These are phyloP conservation scores for Thyatira batis DNA, from an alignment of 2,888 invertebrate species.

Conservation along the genomic window DNA sequence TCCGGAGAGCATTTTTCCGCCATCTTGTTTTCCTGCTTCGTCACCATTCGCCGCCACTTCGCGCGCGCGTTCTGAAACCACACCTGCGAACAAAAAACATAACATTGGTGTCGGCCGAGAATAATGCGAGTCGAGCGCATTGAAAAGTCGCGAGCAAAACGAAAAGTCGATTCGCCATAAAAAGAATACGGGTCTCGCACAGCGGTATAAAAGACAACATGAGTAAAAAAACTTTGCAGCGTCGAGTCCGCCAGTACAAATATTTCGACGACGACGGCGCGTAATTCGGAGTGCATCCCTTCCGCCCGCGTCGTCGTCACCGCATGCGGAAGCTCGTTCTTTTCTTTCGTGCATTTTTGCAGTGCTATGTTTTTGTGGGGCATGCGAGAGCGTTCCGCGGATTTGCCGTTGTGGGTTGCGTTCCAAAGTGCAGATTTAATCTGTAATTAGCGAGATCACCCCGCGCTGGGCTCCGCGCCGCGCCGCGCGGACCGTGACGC, in stretches of 20 bases:
- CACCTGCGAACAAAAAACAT: slow-evolving; percentile 86
- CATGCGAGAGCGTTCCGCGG: slow-evolving; percentile 56
- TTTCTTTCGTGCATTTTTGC: slow-evolving; percentile 18
- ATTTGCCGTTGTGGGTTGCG: slow-evolving; percentile 48
- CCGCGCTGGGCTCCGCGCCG: slow-evolving; percentile 33
- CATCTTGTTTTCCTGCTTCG: slow-evolving; percentile 89
- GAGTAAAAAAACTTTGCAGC: slow-evolving; percentile 19
- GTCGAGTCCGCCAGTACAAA: slow-evolving; percentile 9
- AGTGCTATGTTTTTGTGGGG: slow-evolving; percentile 49
- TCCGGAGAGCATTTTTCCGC: slow-evolving; percentile 87
- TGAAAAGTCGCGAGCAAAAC: slow-evolving; percentile 49
- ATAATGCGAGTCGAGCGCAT: slow-evolving; percentile 34
- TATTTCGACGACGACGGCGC: neutral
- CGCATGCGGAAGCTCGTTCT: slow-evolving; percentile 48
- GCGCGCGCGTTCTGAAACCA: slow-evolving; percentile 98
- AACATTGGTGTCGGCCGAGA: slow-evolving; percentile 42
- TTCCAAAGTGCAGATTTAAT: slow-evolving; percentile 60
- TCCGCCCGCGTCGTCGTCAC: slow-evolving; percentile 33
- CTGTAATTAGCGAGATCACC: slow-evolving; percentile 64
- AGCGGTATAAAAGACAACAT: slow-evolving; percentile 31
- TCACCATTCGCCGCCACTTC: slow-evolving; percentile 94
- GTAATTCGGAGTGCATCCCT: slow-evolving; percentile 21
- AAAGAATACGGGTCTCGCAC: slow-evolving; percentile 42
- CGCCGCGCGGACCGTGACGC: slow-evolving; percentile 45
- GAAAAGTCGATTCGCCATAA: slow-evolving; percentile 48